Evolutionary conservation across 2,113 vertebrate genomes (phyloP).

Genomic region (Xiphias gladius): DNA sequence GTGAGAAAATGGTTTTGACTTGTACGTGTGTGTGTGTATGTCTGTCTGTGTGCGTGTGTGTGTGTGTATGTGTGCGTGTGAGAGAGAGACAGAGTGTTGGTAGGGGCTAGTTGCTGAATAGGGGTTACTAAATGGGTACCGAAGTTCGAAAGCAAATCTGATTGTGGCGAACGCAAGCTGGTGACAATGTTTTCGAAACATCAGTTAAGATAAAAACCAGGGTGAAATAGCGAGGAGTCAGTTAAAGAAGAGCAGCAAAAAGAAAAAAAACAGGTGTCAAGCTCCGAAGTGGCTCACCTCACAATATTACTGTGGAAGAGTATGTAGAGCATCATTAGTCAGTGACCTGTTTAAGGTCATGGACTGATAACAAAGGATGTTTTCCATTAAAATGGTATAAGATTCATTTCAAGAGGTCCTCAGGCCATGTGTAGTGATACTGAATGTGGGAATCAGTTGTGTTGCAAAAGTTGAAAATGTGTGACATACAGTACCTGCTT

Average conservation of each 20-base stretch:
- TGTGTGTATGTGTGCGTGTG: not conserved
- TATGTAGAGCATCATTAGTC: slow-evolving; percentile 55
- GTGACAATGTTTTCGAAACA: slow-evolving; percentile 61
- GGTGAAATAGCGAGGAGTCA: slow-evolving; percentile 51
- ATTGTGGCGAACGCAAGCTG: slow-evolving; percentile 55
- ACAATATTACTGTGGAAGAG: slow-evolving; percentile 41
- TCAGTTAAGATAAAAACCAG: slow-evolving; percentile 68
- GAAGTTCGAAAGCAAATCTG: slow-evolving; percentile 72
- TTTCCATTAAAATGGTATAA: slow-evolving; percentile 4
- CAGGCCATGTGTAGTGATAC: not conserved
- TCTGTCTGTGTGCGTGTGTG: slow-evolving; percentile 4
- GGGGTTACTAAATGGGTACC: slow-evolving; percentile 53
- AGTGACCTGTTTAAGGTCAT: slow-evolving; percentile 49
- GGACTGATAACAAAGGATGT: slow-evolving; percentile 46
- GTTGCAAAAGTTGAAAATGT: not conserved
- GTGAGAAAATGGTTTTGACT: slow-evolving; percentile 72
- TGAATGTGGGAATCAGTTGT: not conserved
- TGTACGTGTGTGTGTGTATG: not conserved
- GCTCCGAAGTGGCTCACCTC: slow-evolving; percentile 56
- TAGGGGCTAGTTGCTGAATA: slow-evolving; percentile 51
- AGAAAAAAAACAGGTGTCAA: slow-evolving; percentile 52
- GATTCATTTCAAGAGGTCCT: not conserved
- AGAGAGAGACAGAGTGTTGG: not conserved
- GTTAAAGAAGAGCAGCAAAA: slow-evolving; percentile 26
- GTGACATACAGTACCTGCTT: not conserved